Conservation (phyloP, 2,113 vertebrate species). For the Eptesicus fuscus region DNA sequence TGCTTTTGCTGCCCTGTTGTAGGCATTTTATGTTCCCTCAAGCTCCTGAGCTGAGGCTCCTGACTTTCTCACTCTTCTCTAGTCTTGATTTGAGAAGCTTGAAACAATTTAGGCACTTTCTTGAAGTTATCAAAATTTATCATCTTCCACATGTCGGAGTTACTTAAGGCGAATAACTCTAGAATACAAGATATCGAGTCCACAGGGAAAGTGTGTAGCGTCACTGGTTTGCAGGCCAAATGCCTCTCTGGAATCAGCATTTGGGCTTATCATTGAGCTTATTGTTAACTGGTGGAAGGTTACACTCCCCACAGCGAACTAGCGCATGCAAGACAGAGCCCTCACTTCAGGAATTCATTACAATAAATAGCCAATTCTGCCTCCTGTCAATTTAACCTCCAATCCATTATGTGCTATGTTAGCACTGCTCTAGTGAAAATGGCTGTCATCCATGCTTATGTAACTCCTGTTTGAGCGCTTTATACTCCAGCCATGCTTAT, state of each 20-base stretch:
- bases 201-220: background rate
- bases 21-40: too few relatives aligned
- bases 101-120: background rate
- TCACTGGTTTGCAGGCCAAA: background rate
- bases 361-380: constrained; percentile 9
- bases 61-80: background rate
- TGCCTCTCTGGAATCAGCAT: background rate
- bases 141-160: background rate
- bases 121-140: background rate
- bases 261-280: background rate
- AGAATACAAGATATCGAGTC: background rate
- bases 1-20: background rate
- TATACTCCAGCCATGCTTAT: constrained; percentile 37
- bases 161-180: background rate
- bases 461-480: constrained; percentile 39
- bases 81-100: background rate
- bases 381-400: constrained; percentile 42
- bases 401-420: background rate
- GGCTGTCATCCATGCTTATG: constrained; percentile 32
- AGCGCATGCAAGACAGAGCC: background rate
- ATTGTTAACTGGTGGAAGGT: background rate
- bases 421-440: background rate
- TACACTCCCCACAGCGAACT: background rate
- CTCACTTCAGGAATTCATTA: constrained; percentile 40
- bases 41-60: background rate